Base-by-base conservation (phyloP, 2,888 invertebrate species). In the Tachina lurida region DNA sequence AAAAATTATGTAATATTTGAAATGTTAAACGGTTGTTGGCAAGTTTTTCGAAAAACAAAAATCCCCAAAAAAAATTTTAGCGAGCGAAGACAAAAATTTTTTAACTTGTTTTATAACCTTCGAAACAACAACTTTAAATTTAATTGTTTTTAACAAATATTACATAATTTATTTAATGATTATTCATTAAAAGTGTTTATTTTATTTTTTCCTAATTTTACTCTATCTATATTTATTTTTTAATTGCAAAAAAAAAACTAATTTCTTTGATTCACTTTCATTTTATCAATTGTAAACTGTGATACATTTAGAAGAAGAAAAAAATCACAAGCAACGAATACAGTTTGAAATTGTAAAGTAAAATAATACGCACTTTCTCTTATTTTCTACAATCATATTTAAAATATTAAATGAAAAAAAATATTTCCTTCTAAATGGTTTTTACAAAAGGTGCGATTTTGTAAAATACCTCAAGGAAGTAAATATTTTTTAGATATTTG, bases 241-340 rank as follows among this genome's bases (percentile, higher is more conserved):
- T 12, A 19, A 60, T 47, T 47, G 22, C 52, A 52, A 43, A 68
- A 49, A n/a, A 78, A 49, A n/a, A 49, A 43, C 17, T 65, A 58
- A 49, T 63, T 75, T 68, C 45, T 83, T 80, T 58, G 19, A 63
- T 63, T 63, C 19, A 77, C 54, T 73, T 82, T 75, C 77, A 70
- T 86, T 86, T 87, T 88, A 87, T 89, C 88, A 87, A 83, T 88
- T 89, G 87, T 88, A 90, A 89, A 88, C 90, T 90, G 89, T 90
- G 90, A 90, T 90, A 90, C 87, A 89, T 89, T 88, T 89, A 87
- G 80, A 87, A 7, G 31, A 31, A 31, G 4, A 71, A 89, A n/a
- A 89, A 89, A 87, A 88, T 87, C 84, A 87, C 81, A 86, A 78
- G 80, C 79, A 9, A 82, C 65, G 67, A 83, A 82, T 43, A 74